phyloP scores from a whole-genome alignment of 2,888 invertebrate genomes.

The Oligia latruncula region DNA sequence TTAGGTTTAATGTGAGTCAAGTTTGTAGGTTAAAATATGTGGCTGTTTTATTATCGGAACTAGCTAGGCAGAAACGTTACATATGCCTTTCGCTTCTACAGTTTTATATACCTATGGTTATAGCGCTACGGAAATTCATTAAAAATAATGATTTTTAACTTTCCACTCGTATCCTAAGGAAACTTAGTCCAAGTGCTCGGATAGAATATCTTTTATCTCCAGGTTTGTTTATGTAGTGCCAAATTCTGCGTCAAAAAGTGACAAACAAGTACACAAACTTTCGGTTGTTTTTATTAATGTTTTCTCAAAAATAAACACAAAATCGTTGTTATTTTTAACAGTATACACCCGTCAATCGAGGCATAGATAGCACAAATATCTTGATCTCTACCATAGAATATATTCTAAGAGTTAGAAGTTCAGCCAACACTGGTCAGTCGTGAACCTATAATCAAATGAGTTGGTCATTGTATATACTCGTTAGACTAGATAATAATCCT shows the following conservation, averaged over 20 bases:
- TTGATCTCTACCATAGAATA: neutral
- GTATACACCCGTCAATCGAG: conserved; percentile 8
- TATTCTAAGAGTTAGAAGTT: neutral
- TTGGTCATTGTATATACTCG: conserved; percentile 42
- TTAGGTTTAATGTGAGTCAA: conserved; percentile 1
- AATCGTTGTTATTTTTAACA: neutral
- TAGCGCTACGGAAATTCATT: neutral
- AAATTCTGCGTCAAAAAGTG: neutral
- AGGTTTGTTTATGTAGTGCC: neutral
- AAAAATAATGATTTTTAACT: neutral
- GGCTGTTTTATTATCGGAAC: neutral
- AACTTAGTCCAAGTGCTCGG: neutral
- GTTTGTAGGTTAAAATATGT: neutral
- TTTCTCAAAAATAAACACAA: neutral
- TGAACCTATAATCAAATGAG: conserved; percentile 37
- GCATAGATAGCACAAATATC: neutral
- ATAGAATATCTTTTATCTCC: neutral
- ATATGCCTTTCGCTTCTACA: neutral
- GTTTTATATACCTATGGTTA: neutral
- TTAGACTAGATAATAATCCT: conserved; percentile 42
- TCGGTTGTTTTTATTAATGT: neutral
- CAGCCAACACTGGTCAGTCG: conserved; percentile 4
- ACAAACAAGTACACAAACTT: too few relatives aligned
- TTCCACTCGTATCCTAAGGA: neutral
- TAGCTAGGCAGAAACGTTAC: neutral